Percentiles rank a stretch among this genome's conserved stretches.
phyloP scores from a whole-genome alignment of 2,888 invertebrate species.

The Brachyopa scutellaris region DNA sequence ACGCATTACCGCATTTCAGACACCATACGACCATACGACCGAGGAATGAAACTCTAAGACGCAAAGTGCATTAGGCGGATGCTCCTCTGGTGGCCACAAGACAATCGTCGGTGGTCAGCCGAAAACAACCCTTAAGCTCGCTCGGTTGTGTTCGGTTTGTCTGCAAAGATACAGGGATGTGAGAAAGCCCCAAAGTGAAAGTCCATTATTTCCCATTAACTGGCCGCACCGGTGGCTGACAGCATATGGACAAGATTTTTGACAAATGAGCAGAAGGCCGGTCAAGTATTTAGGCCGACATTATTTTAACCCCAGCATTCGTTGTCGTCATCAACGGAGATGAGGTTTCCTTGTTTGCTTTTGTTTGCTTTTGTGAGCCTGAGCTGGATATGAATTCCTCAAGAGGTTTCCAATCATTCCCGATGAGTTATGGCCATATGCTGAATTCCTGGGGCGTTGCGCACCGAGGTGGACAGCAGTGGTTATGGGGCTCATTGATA shows the following conservation, averaged over 20 bases:
- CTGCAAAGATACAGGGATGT: constrained; percentile 6
- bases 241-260: constrained; percentile 72
- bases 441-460: constrained; percentile 63
- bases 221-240: constrained; percentile 72
- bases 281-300: constrained; percentile 72
- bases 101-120: constrained; percentile 62
- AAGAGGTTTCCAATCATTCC: constrained; percentile 77
- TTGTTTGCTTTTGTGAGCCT: constrained; percentile 21
- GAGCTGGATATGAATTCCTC: constrained; percentile 74
- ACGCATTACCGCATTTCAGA: constrained; percentile 64
- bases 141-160: constrained; percentile 27
- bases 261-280: constrained; percentile 72
- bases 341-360: constrained; percentile 59
- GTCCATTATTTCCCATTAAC: constrained; percentile 74
- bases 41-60: constrained; percentile 49
- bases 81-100: constrained; percentile 64
- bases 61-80: constrained; percentile 58
- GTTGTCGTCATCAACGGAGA: constrained; percentile 20
- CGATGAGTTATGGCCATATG: constrained; percentile 76
- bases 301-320: constrained; percentile 70
- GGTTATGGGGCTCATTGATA: constrained; percentile 74
- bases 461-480: constrained; percentile 1
- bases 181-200: constrained; percentile 66
- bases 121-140: constrained; percentile 68
- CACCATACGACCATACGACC: constrained; percentile 14